Evolutionary conservation across 2,113 vertebrate species (phyloP), one percentile per base, ranked within the genome.

Genomic region (Xiphias gladius): DNA sequence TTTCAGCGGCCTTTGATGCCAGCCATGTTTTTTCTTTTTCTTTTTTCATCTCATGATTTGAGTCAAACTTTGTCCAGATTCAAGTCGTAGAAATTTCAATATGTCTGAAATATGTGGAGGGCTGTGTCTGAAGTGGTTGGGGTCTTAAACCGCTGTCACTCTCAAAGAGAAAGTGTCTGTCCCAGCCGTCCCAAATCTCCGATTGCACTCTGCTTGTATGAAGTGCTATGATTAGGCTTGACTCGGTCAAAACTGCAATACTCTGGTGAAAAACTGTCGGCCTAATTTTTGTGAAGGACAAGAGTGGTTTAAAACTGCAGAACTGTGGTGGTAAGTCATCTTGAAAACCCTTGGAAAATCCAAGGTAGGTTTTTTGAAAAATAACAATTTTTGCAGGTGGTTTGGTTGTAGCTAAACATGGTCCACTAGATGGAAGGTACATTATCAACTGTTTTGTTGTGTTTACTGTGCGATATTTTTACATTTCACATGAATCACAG

Each of bases 181-280:
- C 69, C 1, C 39, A 22, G 65, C 69, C 62, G 46, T 63, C 71
- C 48, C 7, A 69, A 71, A 80, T 74, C 75, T 37, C 76, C 85
- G 88, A 91, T 91, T 89, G 86, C 71, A 35, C 37, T 55, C 79
- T 35, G 54, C 83, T 91, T 43, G 50, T 17, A n/a, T 72, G 39
- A 83, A 90, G 81, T 66, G 19, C 46, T 39, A 54, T 83, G 79
- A 83, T 86, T 73, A 82, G 52, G 32, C 73, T 41, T 30, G 62
- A 71, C 83, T 82, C 12, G 65, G 62, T 72, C 73, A 61, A 79
- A 87, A 86, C 70, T 74, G 76, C 70, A 82, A 54, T 66, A 72
- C 88, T 86, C 81, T 63, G 43, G 59, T 58, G 70, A 66, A 80
- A 80, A 89, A 83, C 1, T 50, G 32, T 35, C 5, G 3, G 50